A percentile compares a stretch with the other conserved stretches of the same genome.
Evolutionary conservation across 2,113 vertebrate genomes (phyloP).

Genomic region (Xiphias gladius): DNA sequence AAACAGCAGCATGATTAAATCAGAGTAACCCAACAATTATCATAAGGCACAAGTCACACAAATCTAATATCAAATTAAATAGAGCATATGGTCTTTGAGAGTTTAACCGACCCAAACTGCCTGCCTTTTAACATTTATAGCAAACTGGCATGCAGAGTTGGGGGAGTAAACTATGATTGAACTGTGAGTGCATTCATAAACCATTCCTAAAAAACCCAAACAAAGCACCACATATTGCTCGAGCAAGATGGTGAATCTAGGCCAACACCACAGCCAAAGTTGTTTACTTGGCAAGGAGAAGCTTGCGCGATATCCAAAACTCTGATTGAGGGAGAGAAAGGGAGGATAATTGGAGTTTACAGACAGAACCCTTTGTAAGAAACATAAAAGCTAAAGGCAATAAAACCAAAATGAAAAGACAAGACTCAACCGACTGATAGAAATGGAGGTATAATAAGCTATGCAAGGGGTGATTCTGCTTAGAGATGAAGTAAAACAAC

Average conservation of each 20-base stretch:
- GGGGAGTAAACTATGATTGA: conserved; percentile 70
- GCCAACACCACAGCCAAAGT: conserved; percentile 74
- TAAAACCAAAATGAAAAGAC: conserved; percentile 51
- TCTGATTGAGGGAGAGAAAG: conserved; percentile 66
- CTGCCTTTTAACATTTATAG: conserved; percentile 54
- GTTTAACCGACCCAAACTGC: conserved; percentile 42
- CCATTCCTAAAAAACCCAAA: conserved; percentile 72
- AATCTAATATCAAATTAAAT: conserved; percentile 29
- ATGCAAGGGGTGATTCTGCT: conserved; percentile 5
- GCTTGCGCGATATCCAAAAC: conserved; percentile 71
- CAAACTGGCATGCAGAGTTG: conserved; percentile 44
- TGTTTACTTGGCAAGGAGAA: conserved; percentile 78
- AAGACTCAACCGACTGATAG: conserved; percentile 21
- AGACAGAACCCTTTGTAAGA: conserved; percentile 68
- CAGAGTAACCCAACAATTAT: conserved; percentile 41
- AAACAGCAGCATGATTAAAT: conserved; percentile 35
- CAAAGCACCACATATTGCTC: conserved; percentile 68
- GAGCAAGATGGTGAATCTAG: conserved; percentile 72
- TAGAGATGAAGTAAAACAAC: conserved; percentile 3
- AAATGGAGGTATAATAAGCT: conserved; percentile 18
- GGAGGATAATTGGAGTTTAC: conserved; percentile 74
- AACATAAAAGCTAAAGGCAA: conserved; percentile 60
- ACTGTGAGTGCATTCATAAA: conserved; percentile 72
- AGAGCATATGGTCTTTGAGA: not conserved
- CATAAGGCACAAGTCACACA: conserved; percentile 14